Base-by-base conservation (phyloP, 1,140 invertebrate genomes). In the Drosophila oshimai region DNA sequence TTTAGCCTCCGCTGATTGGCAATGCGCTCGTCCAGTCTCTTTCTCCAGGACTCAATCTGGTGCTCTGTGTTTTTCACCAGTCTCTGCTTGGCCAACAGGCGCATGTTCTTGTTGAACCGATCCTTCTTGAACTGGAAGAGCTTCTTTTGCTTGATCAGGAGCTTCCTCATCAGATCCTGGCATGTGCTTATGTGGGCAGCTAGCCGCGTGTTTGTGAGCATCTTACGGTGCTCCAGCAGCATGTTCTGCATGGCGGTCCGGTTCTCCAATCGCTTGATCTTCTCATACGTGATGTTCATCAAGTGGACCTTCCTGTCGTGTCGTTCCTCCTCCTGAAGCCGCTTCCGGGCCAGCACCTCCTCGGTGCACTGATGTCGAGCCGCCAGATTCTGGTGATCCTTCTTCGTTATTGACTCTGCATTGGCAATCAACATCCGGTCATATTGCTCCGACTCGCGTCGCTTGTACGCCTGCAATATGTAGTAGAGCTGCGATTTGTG, bases 401-500 rank as follows among this genome's bases (percentile, higher is more conserved):
- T 74, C 15, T 76, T 61, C 5, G 89, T 79, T 3, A 90, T 90
- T 1, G 53, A 28, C 29, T 90, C 89, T 0, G 89, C 89, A 53
- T 89, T 88, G 6, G 68, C 69, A 1, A 90, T 89, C 12, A 90
- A 34, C 36, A 81, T 37, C 0, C 87, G 72, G 73, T 90, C 89
- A 4, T 74, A 72, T 10, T 89, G 81, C 24, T 90, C 89, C 9
- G 64, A 68, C 36, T 90, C 89, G 4, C 89, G 67, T 9, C 61
- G 47, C 18, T 74, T 76, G 17, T 90, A 71, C 7, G 88, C 87
- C 47, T 90, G 76, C n/a, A 90, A 49, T 1, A 90, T 71, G 50
- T 86, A 81, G 55, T 88, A 89, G 4, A 90, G 41, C 53, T 90
- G 72, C 0, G 81, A 74, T 28, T 89, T 93, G 84, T 92, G 79